Evolutionary conservation across 2,888 invertebrate genomes (phyloP).

Genomic region (Panopea generosa): DNA sequence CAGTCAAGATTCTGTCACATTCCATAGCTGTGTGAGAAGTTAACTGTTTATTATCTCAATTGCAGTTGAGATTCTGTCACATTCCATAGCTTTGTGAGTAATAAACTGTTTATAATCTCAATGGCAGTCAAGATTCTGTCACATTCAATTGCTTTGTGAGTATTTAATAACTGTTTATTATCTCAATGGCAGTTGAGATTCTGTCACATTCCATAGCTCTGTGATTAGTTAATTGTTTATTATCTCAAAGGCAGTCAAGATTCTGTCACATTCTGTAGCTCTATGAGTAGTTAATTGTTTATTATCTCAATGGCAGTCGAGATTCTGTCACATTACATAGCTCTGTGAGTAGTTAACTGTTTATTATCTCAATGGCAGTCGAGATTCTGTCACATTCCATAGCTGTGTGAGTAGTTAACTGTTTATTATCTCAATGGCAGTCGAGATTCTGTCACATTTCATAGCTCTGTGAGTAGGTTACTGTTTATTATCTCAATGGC

Average conservation of each 20-base stretch:
- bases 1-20: conserved; percentile 82
- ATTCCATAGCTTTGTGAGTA: conserved; percentile 85
- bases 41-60: conserved; percentile 77
- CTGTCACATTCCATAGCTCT: conserved; percentile 30
- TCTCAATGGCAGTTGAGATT: background rate
- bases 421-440: background rate
- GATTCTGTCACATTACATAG: too few species aligned
- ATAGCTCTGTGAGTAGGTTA: conserved; percentile 16
- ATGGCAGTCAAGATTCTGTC: conserved; percentile 76
- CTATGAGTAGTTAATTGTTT: too few species aligned
- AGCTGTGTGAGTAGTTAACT: conserved; percentile 79
- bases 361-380: conserved; percentile 79
- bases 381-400: conserved; percentile 84
- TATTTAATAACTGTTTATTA: too few species aligned
- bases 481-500: conserved; percentile 49
- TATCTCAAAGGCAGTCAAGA: too few species aligned
- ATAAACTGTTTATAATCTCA: conserved; percentile 77
- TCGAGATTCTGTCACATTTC: conserved; percentile 17
- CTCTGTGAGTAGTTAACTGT: too few species aligned
- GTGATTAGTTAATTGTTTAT: too few species aligned
- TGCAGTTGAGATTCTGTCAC: conserved; percentile 79
- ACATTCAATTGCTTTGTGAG: conserved; percentile 85
- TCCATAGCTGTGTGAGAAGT: conserved; percentile 84
- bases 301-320: too few species aligned
- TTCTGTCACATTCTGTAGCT: too few species aligned